phyloP scores from a whole-genome alignment of 2,113 vertebrate genomes.

The Tilapia sparmanii region DNA sequence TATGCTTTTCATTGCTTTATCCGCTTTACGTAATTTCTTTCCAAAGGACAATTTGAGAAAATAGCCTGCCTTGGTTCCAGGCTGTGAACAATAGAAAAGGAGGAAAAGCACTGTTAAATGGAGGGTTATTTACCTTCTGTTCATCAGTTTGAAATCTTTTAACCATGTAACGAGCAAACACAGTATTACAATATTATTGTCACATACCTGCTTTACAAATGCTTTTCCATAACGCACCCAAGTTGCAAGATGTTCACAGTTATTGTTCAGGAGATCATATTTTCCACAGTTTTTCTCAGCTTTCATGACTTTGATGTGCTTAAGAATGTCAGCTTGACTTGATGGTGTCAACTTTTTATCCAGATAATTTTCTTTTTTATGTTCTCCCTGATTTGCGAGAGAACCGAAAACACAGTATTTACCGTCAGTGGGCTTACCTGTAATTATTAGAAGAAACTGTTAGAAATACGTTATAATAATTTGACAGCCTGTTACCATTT shows the following conservation, averaged over 20 bases:
- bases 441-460: not conserved
- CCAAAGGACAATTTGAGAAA: not conserved
- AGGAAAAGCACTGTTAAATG: not conserved
- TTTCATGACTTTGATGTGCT: fast-evolving
- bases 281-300: not conserved
- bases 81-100: not conserved
- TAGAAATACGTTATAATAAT: not conserved
- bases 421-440: not conserved
- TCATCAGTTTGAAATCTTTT: too few relatives aligned
- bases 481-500: not conserved
- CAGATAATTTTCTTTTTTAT: not conserved
- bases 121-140: too few relatives aligned
- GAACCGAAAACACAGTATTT: not conserved
- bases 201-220: not conserved
- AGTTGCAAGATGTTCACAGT: not conserved
- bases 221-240: not conserved
- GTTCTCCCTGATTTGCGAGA: fast-evolving
- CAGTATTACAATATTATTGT: too few relatives aligned
- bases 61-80: fast-evolving
- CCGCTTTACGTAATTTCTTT: fast-evolving
- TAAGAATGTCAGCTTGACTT: fast-evolving
- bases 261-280: fast-evolving
- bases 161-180: not conserved
- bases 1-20: fast-evolving
- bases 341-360: not conserved